Evolutionary conservation across 2,113 vertebrate species (phyloP).

Genomic region (Merops nubicus): DNA sequence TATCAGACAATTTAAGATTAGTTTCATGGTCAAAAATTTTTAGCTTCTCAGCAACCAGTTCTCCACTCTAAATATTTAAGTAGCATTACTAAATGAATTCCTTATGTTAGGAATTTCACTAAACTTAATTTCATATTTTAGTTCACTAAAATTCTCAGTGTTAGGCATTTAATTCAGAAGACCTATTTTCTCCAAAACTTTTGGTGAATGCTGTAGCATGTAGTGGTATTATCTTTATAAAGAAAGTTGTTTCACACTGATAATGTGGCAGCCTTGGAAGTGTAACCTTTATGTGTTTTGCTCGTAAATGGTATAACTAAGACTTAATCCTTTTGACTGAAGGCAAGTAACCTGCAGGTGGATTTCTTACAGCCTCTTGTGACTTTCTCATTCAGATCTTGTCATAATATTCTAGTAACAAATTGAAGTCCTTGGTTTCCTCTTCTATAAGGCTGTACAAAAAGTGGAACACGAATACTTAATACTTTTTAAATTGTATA

Average conservation of each 20-base stretch:
- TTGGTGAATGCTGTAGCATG: neutral
- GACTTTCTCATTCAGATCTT: neutral
- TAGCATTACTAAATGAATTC: neutral
- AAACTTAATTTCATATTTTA: neutral
- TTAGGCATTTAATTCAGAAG: neutral
- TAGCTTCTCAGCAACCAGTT: neutral
- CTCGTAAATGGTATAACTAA: neutral
- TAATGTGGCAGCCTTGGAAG: neutral
- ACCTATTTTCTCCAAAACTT: neutral
- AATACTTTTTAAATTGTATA: neutral
- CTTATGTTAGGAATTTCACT: neutral
- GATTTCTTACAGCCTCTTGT: neutral
- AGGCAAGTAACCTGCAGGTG: fast-evolving
- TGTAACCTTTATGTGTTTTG: neutral
- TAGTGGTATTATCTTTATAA: neutral
- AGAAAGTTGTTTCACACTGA: neutral
- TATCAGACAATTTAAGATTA: neutral
- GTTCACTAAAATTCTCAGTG: neutral
- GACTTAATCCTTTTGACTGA: neutral
- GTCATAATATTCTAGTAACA: neutral
- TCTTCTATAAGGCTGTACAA: neutral
- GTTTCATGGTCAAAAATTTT: neutral
- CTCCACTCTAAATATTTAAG: neutral
- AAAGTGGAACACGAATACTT: neutral
- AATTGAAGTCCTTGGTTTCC: neutral